Conservation (phyloP, 2,113 vertebrate genomes). For the Sorex fumeus region DNA sequence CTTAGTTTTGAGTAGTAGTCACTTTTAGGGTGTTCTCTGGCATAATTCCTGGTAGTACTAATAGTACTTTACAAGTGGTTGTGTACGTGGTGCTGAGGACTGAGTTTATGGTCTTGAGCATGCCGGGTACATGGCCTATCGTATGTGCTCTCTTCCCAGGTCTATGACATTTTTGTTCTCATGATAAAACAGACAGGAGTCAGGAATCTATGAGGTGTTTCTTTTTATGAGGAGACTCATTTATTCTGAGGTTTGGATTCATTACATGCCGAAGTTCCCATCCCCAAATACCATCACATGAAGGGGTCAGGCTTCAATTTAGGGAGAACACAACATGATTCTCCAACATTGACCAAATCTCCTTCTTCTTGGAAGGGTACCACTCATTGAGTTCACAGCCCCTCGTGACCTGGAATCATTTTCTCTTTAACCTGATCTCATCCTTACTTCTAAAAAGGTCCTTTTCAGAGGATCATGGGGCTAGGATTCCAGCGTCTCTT, state of each 20-base stretch:
- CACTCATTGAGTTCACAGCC: background rate
- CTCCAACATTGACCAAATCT: background rate
- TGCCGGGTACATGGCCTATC: too few species aligned
- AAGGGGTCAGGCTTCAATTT: background rate
- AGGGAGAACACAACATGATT: background rate
- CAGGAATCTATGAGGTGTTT: too few species aligned
- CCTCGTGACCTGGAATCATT: background rate
- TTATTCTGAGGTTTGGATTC: background rate
- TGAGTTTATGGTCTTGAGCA: too few species aligned
- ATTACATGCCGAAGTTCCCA: background rate
- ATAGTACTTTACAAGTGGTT: too few species aligned
- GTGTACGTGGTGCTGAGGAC: too few species aligned
- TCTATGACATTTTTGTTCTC: too few species aligned
- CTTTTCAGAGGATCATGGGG: too few species aligned
- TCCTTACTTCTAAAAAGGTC: background rate
- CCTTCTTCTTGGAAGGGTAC: background rate
- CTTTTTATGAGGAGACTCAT: background rate
- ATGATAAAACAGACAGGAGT: too few species aligned
- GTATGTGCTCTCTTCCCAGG: too few species aligned
- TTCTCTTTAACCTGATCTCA: background rate
- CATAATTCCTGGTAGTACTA: too few species aligned
- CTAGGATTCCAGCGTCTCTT: background rate
- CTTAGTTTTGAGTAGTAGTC: too few species aligned
- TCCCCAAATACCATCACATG: background rate
- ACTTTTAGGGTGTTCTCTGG: too few species aligned